These are phyloP conservation scores for Nowickia ferox DNA, from an alignment of 2,888 invertebrate genomes.

Conservation along the genomic window DNA sequence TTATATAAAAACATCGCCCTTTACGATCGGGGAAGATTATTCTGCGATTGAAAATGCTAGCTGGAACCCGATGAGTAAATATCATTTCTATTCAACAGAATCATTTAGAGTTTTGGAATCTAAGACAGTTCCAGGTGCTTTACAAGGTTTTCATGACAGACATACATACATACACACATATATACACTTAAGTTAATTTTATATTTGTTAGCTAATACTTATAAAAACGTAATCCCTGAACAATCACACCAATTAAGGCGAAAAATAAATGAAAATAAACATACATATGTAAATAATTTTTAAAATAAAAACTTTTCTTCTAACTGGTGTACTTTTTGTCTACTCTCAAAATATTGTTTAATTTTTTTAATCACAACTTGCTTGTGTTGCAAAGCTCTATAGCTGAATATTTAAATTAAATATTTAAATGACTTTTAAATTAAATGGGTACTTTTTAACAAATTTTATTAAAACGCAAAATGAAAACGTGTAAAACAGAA, in stretches of 20 bases:
- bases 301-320: too few relatives aligned
- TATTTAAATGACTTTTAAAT: constrained; percentile 58
- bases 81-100: too few relatives aligned
- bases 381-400: constrained; percentile 31
- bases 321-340: too few relatives aligned
- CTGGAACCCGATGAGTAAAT: too few relatives aligned
- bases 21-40: too few relatives aligned
- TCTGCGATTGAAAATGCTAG: too few relatives aligned
- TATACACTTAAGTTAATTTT: not conserved
- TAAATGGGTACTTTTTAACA: constrained; percentile 59
- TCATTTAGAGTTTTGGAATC: too few relatives aligned
- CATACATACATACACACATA: too few relatives aligned
- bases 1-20: too few relatives aligned
- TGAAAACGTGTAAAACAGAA: not conserved
- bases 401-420: constrained; percentile 28
- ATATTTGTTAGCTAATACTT: not conserved
- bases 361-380: constrained; percentile 14
- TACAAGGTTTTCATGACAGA: too few relatives aligned
- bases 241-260: not conserved
- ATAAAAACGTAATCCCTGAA: not conserved
- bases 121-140: too few relatives aligned
- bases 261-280: not conserved
- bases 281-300: not conserved
- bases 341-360: too few relatives aligned
- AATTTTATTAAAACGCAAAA: constrained; percentile 36